Conservation (phyloP, 2,888 invertebrate genomes). For the Prenolepis imparis region DNA sequence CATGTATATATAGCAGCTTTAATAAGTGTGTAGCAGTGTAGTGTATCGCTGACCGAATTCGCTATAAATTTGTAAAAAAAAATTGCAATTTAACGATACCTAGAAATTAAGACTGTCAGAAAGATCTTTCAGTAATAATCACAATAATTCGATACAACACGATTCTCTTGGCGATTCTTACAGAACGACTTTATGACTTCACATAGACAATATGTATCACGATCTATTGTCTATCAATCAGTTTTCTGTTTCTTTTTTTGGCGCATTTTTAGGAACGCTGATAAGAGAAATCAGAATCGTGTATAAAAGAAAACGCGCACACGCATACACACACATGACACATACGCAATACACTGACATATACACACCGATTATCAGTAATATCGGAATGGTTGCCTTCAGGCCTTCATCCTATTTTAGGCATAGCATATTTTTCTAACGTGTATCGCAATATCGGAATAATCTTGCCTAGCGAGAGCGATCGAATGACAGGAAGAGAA, state of each 20-base stretch:
- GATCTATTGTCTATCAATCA: constrained; percentile 41
- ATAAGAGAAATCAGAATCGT: constrained; percentile 62
- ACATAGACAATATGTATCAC: constrained; percentile 58
- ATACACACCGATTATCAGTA: constrained; percentile 80
- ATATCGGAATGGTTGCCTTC: constrained; percentile 84
- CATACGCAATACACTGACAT: constrained; percentile 12
- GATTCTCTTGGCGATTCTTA: constrained; percentile 42
- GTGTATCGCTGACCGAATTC: too few relatives aligned
- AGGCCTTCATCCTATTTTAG: constrained; percentile 86
- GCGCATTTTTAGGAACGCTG: constrained; percentile 57
- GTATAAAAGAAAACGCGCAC: constrained; percentile 40
- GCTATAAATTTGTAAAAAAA: background rate
- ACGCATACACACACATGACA: background rate
- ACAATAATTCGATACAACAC: constrained; percentile 28
- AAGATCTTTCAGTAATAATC: constrained; percentile 27
- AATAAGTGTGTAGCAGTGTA: too few relatives aligned
- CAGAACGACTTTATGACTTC: constrained; percentile 43
- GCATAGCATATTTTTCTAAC: constrained; percentile 86
- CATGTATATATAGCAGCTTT: too few relatives aligned
- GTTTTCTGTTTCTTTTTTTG: constrained; percentile 48
- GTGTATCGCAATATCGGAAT: constrained; percentile 84
- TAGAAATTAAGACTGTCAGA: constrained; percentile 40
- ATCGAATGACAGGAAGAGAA: constrained; percentile 68
- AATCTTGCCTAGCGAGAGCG: constrained; percentile 81
- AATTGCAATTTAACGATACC: constrained; percentile 11